Evolutionary conservation across 1,140 invertebrate genomes (phyloP).

Genomic region (silkworm (Bombyx mori)): DNA sequence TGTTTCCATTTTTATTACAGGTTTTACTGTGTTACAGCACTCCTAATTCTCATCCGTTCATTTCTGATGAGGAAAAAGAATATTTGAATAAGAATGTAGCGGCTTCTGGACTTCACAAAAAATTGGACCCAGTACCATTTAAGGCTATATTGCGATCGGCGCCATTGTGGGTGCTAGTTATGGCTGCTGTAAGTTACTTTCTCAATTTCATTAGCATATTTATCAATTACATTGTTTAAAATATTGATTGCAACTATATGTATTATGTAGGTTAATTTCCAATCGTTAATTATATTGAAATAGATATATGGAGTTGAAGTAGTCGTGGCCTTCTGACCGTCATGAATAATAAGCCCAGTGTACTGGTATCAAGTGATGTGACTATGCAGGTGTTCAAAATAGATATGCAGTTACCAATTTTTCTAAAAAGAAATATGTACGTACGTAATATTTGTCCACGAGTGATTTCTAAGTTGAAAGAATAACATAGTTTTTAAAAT

Average conservation of each 20-base stretch:
- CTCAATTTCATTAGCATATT: not conserved
- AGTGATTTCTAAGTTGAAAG: too few relatives aligned
- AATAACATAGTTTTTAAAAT: too few relatives aligned
- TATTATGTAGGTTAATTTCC: too few relatives aligned
- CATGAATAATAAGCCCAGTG: too few relatives aligned
- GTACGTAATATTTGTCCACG: too few relatives aligned
- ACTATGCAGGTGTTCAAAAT: too few relatives aligned
- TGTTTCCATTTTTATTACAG: slow-evolving; percentile 40
- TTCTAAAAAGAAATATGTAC: too few relatives aligned
- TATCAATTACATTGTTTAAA: not conserved
- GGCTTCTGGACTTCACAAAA: slow-evolving; percentile 55
- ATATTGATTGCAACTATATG: not conserved
- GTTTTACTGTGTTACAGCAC: slow-evolving; percentile 79
- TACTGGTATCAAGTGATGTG: too few relatives aligned
- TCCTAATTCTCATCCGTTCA: slow-evolving; percentile 87
- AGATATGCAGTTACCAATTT: too few relatives aligned
- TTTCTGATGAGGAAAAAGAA: slow-evolving; percentile 82
- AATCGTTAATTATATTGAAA: too few relatives aligned
- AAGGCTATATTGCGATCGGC: slow-evolving; percentile 74
- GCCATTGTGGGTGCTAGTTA: slow-evolving; percentile 76
- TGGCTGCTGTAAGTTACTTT: slow-evolving; percentile 72
- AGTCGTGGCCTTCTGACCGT: too few relatives aligned
- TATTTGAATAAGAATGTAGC: slow-evolving; percentile 75
- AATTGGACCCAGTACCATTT: slow-evolving; percentile 73
- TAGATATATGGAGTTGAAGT: too few relatives aligned